Percentiles rank a stretch among this genome's conserved stretches.
Evolutionary conservation across 2,113 vertebrate species (phyloP).

Genomic region (Hippopotamus amphibius): DNA sequence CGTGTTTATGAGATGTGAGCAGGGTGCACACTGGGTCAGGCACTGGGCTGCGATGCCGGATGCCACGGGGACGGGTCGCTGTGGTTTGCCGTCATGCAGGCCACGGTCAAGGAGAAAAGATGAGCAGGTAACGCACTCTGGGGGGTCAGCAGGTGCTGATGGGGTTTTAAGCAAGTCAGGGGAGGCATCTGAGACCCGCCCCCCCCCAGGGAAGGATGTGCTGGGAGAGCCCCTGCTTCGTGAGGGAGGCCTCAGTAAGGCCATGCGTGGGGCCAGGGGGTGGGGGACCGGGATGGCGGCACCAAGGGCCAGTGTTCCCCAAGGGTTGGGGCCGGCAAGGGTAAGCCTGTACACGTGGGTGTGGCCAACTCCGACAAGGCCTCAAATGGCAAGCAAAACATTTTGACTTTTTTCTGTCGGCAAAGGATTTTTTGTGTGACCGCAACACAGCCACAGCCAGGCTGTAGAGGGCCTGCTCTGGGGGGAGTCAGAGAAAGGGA

Average conservation of each 20-base stretch:
- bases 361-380: not conserved
- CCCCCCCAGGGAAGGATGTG: not conserved
- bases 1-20: not conserved
- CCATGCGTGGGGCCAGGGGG: not conserved
- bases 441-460: not conserved
- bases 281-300: no score
- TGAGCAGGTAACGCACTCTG: rapidly evolving
- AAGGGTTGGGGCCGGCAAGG: not conserved
- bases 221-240: not conserved
- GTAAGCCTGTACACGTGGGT: no score
- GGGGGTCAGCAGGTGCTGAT: not conserved
- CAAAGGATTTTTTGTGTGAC: not conserved
- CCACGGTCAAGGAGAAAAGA: not conserved
- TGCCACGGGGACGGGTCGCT: rapidly evolving
- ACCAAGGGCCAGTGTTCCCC: not conserved
- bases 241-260: not conserved
- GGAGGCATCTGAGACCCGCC: not conserved
- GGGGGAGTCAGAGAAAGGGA: not conserved
- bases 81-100: not conserved
- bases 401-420: not conserved
- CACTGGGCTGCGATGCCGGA: not conserved
- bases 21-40: not conserved
- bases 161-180: not conserved
- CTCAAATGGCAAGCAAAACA: not conserved
- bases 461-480: not conserved